Percentiles rank a stretch among this genome's conserved stretches.
These are phyloP conservation scores for Tachina grossa DNA, from an alignment of 2,888 invertebrate genomes.

Conservation along the genomic window DNA sequence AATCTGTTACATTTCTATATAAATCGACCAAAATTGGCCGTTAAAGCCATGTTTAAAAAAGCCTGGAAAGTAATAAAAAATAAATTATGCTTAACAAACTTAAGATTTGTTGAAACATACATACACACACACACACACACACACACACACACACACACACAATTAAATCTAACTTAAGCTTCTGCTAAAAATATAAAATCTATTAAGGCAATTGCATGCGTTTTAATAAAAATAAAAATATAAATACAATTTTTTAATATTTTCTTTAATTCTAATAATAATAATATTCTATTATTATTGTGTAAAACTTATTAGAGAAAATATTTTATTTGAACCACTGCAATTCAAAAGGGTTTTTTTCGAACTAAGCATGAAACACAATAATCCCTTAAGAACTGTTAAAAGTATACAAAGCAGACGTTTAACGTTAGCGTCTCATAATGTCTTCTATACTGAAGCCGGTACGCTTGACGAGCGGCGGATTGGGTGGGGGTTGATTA, in stretches of 20 bases:
- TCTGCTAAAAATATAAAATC: not conserved
- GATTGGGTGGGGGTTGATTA: conserved; percentile 79
- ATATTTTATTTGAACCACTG: not conserved
- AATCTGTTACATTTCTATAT: no score
- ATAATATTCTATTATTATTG: no score
- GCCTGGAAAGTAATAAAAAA: not conserved
- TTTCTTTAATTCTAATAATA: conserved; percentile 9
- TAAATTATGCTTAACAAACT: not conserved
- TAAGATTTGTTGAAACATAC: not conserved
- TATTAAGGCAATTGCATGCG: not conserved
- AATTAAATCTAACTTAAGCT: conserved; percentile 1
- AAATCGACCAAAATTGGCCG: no score
- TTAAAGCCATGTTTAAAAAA: no score
- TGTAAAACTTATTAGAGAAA: not conserved
- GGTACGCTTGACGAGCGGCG: conserved; percentile 86
- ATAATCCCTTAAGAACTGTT: not conserved
- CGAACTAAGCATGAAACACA: not conserved
- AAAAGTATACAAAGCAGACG: conserved; percentile 4
- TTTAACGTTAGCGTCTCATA: conserved; percentile 88
- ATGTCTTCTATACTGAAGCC: conserved; percentile 96
- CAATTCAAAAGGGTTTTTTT: not conserved
- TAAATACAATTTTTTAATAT: conserved; percentile 22
- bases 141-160: not conserved
- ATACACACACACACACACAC: not conserved
- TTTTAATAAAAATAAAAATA: conserved; percentile 16